phyloP scores from a whole-genome alignment of 37 sponge, comb jelly and placozoan genomes.

The Hexactinellida sp. region DNA sequence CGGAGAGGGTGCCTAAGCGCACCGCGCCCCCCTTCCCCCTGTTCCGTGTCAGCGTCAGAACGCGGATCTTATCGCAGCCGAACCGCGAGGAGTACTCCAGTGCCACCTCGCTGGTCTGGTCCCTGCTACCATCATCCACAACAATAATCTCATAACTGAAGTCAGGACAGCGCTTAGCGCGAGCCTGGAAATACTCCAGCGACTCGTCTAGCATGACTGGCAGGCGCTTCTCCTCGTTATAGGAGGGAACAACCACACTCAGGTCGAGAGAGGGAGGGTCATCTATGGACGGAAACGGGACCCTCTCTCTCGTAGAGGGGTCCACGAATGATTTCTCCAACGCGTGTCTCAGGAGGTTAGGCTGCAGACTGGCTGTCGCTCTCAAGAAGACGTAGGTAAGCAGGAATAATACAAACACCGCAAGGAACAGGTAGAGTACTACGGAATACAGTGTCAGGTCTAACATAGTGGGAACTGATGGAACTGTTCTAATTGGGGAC shows the following conservation, averaged over 20 bases:
- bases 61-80: constrained; percentile 66
- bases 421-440: not conserved
- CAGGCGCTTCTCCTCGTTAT: constrained; percentile 83
- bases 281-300: constrained; percentile 51
- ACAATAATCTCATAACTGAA: constrained; percentile 80
- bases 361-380: constrained; percentile 40
- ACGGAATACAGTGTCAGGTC: too few relatives aligned
- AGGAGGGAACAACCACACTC: constrained; percentile 76
- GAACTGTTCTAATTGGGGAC: too few relatives aligned
- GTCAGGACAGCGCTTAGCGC: constrained; percentile 24
- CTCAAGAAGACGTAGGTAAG: constrained; percentile 40
- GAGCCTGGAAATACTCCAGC: constrained; percentile 44
- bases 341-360: constrained; percentile 39
- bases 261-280: constrained; percentile 52
- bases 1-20: constrained; percentile 84
- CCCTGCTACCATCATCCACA: constrained; percentile 95
- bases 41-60: constrained; percentile 68
- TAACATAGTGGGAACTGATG: too few relatives aligned
- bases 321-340: constrained; percentile 54
- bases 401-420: not conserved
- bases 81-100: constrained; percentile 50
- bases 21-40: constrained; percentile 98
- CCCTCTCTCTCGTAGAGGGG: constrained; percentile 20
- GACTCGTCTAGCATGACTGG: constrained; percentile 79
- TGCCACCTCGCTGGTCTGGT: constrained; percentile 69